These are phyloP conservation scores for Apistogramma diplotaenia DNA, from an alignment of 2,113 vertebrate species.

Conservation along the genomic window DNA sequence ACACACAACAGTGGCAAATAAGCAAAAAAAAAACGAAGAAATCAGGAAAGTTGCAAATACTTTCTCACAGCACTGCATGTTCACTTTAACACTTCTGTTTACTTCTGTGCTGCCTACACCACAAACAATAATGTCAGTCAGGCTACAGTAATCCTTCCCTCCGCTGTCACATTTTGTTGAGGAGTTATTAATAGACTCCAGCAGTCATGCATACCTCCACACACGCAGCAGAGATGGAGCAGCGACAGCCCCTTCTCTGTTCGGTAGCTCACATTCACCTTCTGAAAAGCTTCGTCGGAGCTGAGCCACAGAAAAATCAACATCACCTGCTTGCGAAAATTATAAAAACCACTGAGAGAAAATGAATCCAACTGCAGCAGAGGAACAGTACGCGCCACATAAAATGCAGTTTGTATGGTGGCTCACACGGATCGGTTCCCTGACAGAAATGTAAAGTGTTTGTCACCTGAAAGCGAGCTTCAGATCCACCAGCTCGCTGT, in stretches of 20 bases:
- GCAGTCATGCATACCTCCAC: conserved; percentile 79
- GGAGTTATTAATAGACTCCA: conserved; percentile 65
- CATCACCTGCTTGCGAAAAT: neutral
- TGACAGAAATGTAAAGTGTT: neutral
- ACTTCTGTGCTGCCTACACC: neutral
- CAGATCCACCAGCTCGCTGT: conserved; percentile 83
- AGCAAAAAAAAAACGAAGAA: neutral
- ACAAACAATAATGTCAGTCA: conserved; percentile 30
- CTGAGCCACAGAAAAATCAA: conserved; percentile 69
- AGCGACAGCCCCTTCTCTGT: conserved; percentile 89
- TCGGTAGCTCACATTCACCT: conserved; percentile 91
- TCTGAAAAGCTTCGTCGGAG: conserved; percentile 92
- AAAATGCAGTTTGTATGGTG: neutral
- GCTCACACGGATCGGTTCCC: neutral
- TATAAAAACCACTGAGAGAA: neutral
- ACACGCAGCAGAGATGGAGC: conserved; percentile 90
- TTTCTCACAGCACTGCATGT: neutral
- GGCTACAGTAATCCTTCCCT: conserved; percentile 16
- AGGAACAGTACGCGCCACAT: neutral
- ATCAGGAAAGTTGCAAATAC: neutral
- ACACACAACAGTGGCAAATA: neutral
- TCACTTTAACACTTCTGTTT: neutral
- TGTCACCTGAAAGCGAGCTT: conserved; percentile 87
- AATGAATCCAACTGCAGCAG: neutral
- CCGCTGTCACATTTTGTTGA: conserved; percentile 34